phyloP scores from a whole-genome alignment of 2,888 invertebrate species.

The Sympetrum striolatum region DNA sequence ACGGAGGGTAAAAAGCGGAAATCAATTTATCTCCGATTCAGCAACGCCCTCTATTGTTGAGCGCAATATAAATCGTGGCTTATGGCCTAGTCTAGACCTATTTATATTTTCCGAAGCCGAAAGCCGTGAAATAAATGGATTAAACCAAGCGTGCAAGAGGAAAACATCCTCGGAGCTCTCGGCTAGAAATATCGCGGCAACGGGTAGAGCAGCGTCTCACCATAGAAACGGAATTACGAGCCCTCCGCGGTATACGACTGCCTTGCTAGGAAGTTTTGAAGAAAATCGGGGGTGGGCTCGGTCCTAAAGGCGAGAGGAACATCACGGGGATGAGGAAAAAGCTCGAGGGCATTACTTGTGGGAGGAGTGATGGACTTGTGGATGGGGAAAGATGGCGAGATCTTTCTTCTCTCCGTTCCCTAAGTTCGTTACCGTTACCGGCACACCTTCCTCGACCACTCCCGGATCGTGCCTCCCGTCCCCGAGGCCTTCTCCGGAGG shows the following conservation, averaged over 20 bases:
- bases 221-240: not conserved
- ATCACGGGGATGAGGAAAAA: not conserved
- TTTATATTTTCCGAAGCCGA: too few relatives aligned
- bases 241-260: not conserved
- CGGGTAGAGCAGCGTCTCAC: not conserved
- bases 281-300: not conserved
- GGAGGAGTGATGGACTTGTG: not conserved
- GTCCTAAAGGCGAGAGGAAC: not conserved
- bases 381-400: not conserved
- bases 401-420: not conserved
- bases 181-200: not conserved
- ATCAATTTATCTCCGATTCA: too few relatives aligned
- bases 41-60: too few relatives aligned
- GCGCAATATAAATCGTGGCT: too few relatives aligned
- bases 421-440: constrained; percentile 16
- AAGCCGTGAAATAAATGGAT: too few relatives aligned
- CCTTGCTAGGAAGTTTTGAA: not conserved
- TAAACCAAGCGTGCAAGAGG: not conserved
- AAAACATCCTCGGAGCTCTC: not conserved
- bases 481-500: not conserved
- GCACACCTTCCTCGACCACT: not conserved
- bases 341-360: not conserved
- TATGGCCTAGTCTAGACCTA: too few relatives aligned
- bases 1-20: too few relatives aligned
- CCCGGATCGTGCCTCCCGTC: not conserved